Percentiles rank a stretch among this genome's conserved stretches.
These are phyloP conservation scores for Amia ocellicauda DNA, from an alignment of 2,113 vertebrate species.

Conservation along the genomic window DNA sequence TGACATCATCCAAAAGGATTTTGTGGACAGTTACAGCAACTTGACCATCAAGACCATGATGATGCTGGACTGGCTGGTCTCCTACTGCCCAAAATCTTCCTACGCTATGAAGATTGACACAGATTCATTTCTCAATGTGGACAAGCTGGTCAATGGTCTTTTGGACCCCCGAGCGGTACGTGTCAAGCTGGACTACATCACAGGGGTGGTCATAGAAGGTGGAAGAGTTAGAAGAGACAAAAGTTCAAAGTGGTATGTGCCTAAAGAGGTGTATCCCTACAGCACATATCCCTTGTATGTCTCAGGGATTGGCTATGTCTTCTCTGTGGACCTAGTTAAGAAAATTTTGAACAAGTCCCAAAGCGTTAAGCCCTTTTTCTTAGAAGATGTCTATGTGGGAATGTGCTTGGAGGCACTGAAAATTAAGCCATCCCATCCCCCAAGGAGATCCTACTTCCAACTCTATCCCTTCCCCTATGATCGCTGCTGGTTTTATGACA, in stretches of 20 bases:
- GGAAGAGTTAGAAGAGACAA: slow-evolving; percentile 74
- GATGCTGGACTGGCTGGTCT: no score
- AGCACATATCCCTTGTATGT: slow-evolving; percentile 80
- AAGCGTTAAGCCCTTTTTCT: slow-evolving; percentile 76
- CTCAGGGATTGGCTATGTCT: slow-evolving; percentile 89
- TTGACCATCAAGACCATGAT: no score
- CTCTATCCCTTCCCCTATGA: no score
- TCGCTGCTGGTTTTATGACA: no score
- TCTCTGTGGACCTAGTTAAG: slow-evolving; percentile 85
- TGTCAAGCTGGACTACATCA: slow-evolving; percentile 79
- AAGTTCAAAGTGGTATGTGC: slow-evolving; percentile 89
- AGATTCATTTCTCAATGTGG: slow-evolving; percentile 90
- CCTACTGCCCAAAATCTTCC: no score
- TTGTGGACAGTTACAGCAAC: slow-evolving; percentile 69
- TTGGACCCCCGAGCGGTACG: slow-evolving; percentile 69
- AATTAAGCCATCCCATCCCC: no score
- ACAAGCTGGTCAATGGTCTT: slow-evolving; percentile 86
- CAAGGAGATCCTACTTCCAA: no score
- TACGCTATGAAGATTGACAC: slow-evolving; percentile 95
- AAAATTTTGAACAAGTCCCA: slow-evolving; percentile 80
- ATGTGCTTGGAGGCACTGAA: no score
- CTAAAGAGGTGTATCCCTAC: slow-evolving; percentile 78
- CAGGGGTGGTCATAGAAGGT: slow-evolving; percentile 82
- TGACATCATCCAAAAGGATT: slow-evolving; percentile 74
- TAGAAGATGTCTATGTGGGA: no score